phyloP scores from a whole-genome alignment of 2,888 invertebrate species.

The Hyalella azteca region DNA sequence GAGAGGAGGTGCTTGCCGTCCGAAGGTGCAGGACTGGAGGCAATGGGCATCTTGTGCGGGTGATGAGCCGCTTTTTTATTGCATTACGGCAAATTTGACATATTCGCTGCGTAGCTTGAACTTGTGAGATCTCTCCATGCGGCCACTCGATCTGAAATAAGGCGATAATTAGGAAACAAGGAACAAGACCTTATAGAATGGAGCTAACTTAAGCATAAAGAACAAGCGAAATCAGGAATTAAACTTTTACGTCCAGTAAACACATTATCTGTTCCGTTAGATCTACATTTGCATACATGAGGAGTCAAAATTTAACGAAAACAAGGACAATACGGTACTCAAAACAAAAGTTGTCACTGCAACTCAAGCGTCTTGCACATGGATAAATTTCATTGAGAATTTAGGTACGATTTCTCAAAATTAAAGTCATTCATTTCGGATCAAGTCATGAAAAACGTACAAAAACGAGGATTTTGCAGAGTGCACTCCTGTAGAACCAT shows the following conservation, averaged over 20 bases:
- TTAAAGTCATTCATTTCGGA: too few species aligned
- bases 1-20: not conserved
- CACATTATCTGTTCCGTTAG: too few species aligned
- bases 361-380: not conserved
- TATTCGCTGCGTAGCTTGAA: not conserved
- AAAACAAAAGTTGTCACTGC: not conserved
- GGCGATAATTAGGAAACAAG: not conserved
- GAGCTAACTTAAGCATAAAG: not conserved
- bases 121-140: not conserved
- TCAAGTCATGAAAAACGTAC: too few species aligned
- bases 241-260: not conserved
- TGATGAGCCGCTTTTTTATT: not conserved
- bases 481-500: too few species aligned
- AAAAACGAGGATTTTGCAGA: too few species aligned
- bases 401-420: too few species aligned
- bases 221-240: not conserved
- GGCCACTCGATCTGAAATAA: not conserved
- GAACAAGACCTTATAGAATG: not conserved
- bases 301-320: not conserved
- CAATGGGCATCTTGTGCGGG: slow-evolving; percentile 7
- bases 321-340: not conserved
- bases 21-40: not conserved
- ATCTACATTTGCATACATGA: too few species aligned
- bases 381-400: too few species aligned
- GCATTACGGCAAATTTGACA: not conserved